These are phyloP conservation scores for Oscheius myriophilus DNA, from an alignment of 2,888 invertebrate genomes.

Conservation along the genomic window DNA sequence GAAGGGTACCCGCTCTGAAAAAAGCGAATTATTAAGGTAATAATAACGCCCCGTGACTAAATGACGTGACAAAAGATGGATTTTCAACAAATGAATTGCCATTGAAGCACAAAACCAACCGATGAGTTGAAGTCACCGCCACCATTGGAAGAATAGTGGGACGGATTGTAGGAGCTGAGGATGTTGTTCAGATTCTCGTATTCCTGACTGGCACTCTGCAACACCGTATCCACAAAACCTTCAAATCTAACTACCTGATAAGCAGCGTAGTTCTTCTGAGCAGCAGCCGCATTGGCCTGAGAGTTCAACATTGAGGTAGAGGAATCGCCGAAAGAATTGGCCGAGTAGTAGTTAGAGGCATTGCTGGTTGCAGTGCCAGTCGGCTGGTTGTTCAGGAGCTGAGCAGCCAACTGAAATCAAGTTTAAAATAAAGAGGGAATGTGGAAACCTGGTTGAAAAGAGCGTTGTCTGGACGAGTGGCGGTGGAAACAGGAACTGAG, in stretches of 20 bases:
- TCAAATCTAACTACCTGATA: background rate
- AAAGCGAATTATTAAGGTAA: too few relatives aligned
- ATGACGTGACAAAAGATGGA: too few relatives aligned
- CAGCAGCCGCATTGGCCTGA: constrained; percentile 4
- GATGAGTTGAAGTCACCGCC: background rate
- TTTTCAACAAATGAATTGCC: constrained; percentile 3
- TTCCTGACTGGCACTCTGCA: constrained; percentile 35
- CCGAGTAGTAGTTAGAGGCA: constrained; percentile 34
- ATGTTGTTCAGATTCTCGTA: constrained; percentile 30
- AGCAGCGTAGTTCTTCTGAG: constrained; percentile 23
- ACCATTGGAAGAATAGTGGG: constrained; percentile 11
- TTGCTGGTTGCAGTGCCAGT: constrained; percentile 19
- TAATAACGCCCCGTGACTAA: too few relatives aligned
- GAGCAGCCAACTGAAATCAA: constrained; percentile 47
- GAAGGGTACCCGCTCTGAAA: background rate
- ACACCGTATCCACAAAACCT: background rate
- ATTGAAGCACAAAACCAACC: too few relatives aligned
- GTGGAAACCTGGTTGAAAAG: constrained; percentile 6
- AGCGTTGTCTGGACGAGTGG: background rate
- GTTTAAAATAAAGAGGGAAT: too few relatives aligned
- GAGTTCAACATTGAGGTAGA: background rate
- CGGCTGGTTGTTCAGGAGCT: constrained; percentile 43
- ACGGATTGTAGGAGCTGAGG: constrained; percentile 24
- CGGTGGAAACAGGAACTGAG: background rate
- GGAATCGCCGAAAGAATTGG: constrained; percentile 40